Base-by-base conservation (phyloP, 2,888 invertebrate species). In the Helicoverpa assulta region DNA sequence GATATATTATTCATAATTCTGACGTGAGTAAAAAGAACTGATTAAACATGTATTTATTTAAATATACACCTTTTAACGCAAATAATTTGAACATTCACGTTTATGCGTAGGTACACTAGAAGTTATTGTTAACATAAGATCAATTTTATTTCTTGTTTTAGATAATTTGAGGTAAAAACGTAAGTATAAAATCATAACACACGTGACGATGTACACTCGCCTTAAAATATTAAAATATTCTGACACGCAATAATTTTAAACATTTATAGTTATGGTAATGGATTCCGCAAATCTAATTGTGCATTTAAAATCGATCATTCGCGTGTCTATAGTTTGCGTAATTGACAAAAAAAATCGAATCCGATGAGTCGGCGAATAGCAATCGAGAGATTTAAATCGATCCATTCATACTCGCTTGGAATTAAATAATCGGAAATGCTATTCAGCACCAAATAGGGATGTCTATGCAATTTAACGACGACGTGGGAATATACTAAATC, bases 261-360 rank as follows among this genome's bases (percentile, higher is more conserved):
- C 69, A 73, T 74, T 76, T 68, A 76, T 73, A 66, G 63, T 59
- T 76, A 70, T 72, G 66, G 57, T 80, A 83, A 83, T 85, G 59
- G 74, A 77, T 81, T 75, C 70, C 67, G 70, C 73, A 80, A 85
- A 87, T 84, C 78, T 78, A 83, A 79, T 82, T 78, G 70, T 78
- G 73, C 73, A 71, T 85, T 80, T 78, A 72, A 81, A 86, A 88
- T 85, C 82, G 87, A 79, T 80, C 76, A 80, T 67, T 87, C 73
- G 88, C 88, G 88, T 89, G 88, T 78, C 72, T 76, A n/a, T 4
- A 53, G 61, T 82, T 83, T 85, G 77, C 86, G 85, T 87, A 86
- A 87, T 81, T 66, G 63, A 62, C 51, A 16, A 70, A 67, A 68
- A 67, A 84, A 69, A 40, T 18, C 69, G 61, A 54, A 74, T 73